These are phyloP conservation scores for Meriones psammophilus DNA, from an alignment of 2,797 vertebrate species.

Conservation along the genomic window DNA sequence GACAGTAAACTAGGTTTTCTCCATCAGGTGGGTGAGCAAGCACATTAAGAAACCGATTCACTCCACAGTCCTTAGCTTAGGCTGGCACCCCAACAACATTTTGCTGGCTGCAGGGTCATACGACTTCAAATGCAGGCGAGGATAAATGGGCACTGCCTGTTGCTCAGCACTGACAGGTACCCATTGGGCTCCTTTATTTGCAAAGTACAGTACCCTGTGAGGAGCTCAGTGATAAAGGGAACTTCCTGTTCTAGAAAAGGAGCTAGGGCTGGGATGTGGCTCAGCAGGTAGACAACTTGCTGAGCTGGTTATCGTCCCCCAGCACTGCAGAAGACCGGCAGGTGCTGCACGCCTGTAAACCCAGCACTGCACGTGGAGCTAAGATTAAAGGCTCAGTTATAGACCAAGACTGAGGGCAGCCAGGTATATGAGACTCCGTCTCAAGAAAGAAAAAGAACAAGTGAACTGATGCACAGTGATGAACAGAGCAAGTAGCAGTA, in stretches of 20 bases:
- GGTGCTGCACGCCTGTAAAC: not conserved
- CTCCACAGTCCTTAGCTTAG: conserved; percentile 98
- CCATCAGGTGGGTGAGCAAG: conserved; percentile 98
- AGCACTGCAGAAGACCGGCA: not conserved
- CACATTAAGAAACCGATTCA: conserved; percentile 99
- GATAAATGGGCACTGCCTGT: not conserved
- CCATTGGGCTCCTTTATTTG: not conserved
- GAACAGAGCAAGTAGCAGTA: not conserved
- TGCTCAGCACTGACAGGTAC: not conserved
- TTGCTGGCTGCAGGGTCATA: conserved; percentile 98
- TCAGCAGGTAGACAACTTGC: not conserved
- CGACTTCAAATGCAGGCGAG: conserved; percentile 99
- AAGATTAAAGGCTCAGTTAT: not conserved
- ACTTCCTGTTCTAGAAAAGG: conserved; percentile 13
- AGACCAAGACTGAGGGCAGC: not conserved
- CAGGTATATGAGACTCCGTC: not conserved
- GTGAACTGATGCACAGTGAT: not conserved
- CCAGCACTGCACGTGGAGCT: not conserved
- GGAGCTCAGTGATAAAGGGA: not conserved
- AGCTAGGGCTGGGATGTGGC: too few species aligned
- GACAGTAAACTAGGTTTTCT: conserved; percentile 6
- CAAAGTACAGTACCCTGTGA: not conserved
- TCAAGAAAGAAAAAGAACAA: too few species aligned
- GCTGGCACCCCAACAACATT: conserved; percentile 99
- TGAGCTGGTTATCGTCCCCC: not conserved